Evolutionary conservation across 2,797 vertebrate species (phyloP).

Genomic region (Lepidocolaptes lacrymiger): DNA sequence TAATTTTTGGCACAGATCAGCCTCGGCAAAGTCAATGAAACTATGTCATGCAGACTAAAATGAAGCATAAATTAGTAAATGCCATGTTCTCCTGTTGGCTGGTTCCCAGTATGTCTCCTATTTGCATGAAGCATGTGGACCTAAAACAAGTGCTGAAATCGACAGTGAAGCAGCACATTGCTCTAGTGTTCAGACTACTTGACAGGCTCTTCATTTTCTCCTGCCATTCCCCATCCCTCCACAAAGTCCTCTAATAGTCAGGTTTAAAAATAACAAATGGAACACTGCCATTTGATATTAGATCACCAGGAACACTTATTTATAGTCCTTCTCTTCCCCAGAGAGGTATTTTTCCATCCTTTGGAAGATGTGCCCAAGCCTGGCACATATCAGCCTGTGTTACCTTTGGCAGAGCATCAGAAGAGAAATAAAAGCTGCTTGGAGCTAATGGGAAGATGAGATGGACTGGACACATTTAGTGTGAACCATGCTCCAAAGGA

Average conservation of each 20-base stretch:
- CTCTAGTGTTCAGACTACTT: not conserved
- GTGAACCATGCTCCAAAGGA: not conserved
- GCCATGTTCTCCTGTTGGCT: not conserved
- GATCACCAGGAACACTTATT: conserved; percentile 1
- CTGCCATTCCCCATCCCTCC: not conserved
- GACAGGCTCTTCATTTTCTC: not conserved
- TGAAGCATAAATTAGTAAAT: not conserved
- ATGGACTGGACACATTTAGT: not conserved
- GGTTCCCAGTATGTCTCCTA: not conserved
- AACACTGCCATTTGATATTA: not conserved
- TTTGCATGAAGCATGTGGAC: not conserved
- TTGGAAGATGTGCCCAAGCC: not conserved
- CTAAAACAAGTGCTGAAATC: not conserved
- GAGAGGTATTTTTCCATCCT: not conserved
- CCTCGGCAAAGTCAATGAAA: not conserved
- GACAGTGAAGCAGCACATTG: not conserved
- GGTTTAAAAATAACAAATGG: conserved; percentile 25
- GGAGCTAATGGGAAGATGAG: not conserved
- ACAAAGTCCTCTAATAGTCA: not conserved
- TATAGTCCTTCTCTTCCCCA: not conserved
- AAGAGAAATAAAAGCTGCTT: not conserved
- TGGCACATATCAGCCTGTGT: rapidly evolving
- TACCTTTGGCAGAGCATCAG: not conserved
- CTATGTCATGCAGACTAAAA: not conserved
- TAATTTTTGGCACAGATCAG: not conserved